A percentile compares a stretch with the other conserved stretches of the same genome.
These are phyloP conservation scores for Clavelina lepadiformis DNA, from an alignment of 23 tunicate genomes.

Conservation along the genomic window DNA sequence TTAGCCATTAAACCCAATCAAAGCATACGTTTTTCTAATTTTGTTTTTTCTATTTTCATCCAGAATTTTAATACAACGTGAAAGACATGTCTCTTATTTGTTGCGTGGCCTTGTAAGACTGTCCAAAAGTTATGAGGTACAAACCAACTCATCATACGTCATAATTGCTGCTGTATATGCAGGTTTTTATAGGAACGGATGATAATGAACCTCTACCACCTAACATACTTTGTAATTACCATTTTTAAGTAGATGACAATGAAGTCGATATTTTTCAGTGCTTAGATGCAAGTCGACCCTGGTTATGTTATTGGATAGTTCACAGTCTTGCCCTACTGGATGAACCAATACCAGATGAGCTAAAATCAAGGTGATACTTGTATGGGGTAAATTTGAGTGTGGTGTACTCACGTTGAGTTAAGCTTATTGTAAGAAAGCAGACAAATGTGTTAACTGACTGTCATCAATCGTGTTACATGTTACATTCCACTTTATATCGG, in stretches of 20 bases:
- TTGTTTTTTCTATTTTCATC: neutral
- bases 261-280: constrained; percentile 35
- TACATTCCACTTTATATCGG: too few relatives aligned
- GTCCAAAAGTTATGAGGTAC: too few relatives aligned
- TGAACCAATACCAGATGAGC: constrained; percentile 38
- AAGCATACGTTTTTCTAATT: too few relatives aligned
- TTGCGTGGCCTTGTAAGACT: constrained; percentile 51
- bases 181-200: too few relatives aligned
- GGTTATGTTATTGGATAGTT: constrained; percentile 96
- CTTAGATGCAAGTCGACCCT: constrained; percentile 88
- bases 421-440: too few relatives aligned
- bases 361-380: constrained; percentile 65
- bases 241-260: neutral
- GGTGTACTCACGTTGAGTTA: too few relatives aligned
- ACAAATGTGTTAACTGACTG: too few relatives aligned
- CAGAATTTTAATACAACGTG: constrained; percentile 49
- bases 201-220: neutral
- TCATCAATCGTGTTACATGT: too few relatives aligned
- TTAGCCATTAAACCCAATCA: too few relatives aligned
- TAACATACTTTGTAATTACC: neutral
- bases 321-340: constrained; percentile 67
- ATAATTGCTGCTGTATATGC: too few relatives aligned
- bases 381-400: too few relatives aligned
- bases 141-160: too few relatives aligned
- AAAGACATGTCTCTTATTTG: constrained; percentile 48